Conservation (phyloP, 2,797 vertebrate genomes). For the Gila robusta region DNA sequence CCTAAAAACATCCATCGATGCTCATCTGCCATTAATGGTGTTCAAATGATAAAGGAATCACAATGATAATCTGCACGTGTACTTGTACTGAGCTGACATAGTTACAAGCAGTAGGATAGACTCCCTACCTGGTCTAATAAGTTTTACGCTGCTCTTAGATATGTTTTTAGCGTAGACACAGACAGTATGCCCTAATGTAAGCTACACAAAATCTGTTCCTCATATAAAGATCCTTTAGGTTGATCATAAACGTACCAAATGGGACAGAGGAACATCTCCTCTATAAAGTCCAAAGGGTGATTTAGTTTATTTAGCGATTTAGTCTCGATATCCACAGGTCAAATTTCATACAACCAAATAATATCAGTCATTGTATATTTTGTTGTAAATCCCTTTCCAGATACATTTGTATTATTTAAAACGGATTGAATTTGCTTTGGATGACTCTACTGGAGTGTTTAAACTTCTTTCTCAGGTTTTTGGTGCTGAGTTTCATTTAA, state of each 20-base stretch:
- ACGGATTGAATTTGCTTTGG: background rate
- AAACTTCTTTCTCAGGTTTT: conserved; percentile 64
- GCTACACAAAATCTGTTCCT: conserved; percentile 11
- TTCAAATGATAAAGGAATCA: conserved; percentile 20
- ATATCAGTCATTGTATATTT: conserved; percentile 16
- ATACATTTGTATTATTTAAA: background rate
- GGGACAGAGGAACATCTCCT: conserved; percentile 22
- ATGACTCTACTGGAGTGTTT: conserved; percentile 48
- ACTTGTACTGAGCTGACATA: conserved; percentile 42
- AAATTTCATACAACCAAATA: conserved; percentile 14
- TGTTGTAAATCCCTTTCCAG: conserved; percentile 19
- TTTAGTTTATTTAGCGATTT: background rate
- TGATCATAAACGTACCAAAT: conserved; percentile 28
- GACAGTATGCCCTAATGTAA: conserved; percentile 45
- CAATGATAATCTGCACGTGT: conserved; percentile 33
- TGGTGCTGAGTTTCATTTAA: conserved; percentile 57
- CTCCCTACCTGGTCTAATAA: conserved; percentile 42
- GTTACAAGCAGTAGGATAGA: conserved; percentile 52
- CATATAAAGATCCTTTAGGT: conserved; percentile 25
- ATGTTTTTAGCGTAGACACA: conserved; percentile 37
- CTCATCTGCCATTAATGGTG: conserved; percentile 62
- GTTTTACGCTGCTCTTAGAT: conserved; percentile 46
- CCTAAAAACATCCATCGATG: conserved; percentile 73
- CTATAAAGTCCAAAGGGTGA: background rate
- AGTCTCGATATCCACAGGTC: conserved; percentile 7